phyloP scores from a whole-genome alignment of 2,797 vertebrate genomes.

The Phylloscopus collybita region DNA sequence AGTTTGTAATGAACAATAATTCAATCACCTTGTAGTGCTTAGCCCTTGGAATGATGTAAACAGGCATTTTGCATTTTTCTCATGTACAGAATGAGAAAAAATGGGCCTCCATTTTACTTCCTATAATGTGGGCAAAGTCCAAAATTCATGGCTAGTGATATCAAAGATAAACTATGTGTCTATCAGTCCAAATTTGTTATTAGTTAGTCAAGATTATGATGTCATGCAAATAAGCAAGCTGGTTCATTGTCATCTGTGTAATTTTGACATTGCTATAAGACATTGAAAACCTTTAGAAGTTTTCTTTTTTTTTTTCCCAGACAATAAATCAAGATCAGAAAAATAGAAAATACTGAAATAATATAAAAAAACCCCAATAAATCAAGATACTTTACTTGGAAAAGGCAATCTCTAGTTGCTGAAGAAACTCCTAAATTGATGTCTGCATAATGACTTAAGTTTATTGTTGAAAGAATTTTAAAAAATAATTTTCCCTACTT shows the following conservation, averaged over 20 bases:
- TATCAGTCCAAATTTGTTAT: not conserved
- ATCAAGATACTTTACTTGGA: not conserved
- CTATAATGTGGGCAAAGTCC: not conserved
- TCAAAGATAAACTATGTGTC: not conserved
- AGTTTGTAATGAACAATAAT: not conserved
- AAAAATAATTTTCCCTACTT: not conserved
- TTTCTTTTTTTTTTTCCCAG: not conserved
- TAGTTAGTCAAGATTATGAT: not conserved
- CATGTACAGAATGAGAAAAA: not conserved
- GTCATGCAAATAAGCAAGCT: not conserved
- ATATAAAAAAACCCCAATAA: not conserved
- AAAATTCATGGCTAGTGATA: not conserved
- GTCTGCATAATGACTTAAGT: not conserved
- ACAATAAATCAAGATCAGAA: conserved; percentile 18
- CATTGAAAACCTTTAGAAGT: conserved; percentile 18
- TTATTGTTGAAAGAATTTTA: not conserved
- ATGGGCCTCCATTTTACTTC: not conserved
- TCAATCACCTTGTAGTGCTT: not conserved
- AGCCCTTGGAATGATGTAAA: not conserved
- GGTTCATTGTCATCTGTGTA: not conserved
- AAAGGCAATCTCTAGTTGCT: not conserved
- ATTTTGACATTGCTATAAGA: conserved; percentile 31
- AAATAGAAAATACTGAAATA: not conserved
- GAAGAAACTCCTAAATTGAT: not conserved
- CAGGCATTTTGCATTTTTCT: not conserved